Percentiles rank a stretch among this genome's conserved stretches.
These are phyloP conservation scores for Stichopus horrens DNA, from an alignment of 53 echinoderm and acorn worm genomes.

Conservation along the genomic window DNA sequence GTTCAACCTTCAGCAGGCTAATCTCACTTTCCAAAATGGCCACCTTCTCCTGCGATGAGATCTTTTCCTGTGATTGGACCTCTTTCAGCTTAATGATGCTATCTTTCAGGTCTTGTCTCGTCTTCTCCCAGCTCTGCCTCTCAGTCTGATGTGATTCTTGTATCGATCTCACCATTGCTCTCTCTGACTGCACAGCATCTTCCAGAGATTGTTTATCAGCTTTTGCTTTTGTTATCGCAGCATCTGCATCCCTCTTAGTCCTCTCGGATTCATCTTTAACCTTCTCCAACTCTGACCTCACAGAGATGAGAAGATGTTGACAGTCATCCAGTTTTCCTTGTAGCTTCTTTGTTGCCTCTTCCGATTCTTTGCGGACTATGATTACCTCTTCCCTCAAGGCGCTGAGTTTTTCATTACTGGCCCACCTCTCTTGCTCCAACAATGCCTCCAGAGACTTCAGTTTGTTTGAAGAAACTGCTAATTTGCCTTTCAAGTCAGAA, in stretches of 20 bases:
- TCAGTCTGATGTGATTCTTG: slow-evolving; percentile 9
- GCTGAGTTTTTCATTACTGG: slow-evolving; percentile 24
- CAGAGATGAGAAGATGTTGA: neutral
- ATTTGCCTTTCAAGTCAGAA: slow-evolving; percentile 17
- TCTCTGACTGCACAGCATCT: slow-evolving; percentile 10
- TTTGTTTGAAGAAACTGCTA: neutral
- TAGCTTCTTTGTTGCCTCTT: neutral
- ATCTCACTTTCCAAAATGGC: slow-evolving; percentile 16
- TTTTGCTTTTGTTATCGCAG: slow-evolving; percentile 32
- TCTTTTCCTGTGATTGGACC: slow-evolving; percentile 2
- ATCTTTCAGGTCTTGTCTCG: neutral
- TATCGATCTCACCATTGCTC: slow-evolving; percentile 7
- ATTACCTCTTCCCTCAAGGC: slow-evolving; percentile 45
- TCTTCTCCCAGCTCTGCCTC: slow-evolving; percentile 29
- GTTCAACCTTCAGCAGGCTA: slow-evolving; percentile 10
- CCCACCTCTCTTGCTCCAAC: slow-evolving; percentile 48
- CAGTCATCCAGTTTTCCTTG: slow-evolving; percentile 16
- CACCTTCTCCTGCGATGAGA: slow-evolving; percentile 8
- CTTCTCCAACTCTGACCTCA: slow-evolving; percentile 27
- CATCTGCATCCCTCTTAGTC: neutral
- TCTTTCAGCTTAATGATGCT: slow-evolving; percentile 8
- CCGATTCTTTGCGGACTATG: neutral
- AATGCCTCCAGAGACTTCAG: slow-evolving; percentile 38
- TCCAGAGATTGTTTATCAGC: slow-evolving; percentile 28
- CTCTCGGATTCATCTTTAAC: slow-evolving; percentile 1